These are phyloP conservation scores for Corythaeola cristata DNA, from an alignment of 2,113 vertebrate genomes.

Conservation along the genomic window DNA sequence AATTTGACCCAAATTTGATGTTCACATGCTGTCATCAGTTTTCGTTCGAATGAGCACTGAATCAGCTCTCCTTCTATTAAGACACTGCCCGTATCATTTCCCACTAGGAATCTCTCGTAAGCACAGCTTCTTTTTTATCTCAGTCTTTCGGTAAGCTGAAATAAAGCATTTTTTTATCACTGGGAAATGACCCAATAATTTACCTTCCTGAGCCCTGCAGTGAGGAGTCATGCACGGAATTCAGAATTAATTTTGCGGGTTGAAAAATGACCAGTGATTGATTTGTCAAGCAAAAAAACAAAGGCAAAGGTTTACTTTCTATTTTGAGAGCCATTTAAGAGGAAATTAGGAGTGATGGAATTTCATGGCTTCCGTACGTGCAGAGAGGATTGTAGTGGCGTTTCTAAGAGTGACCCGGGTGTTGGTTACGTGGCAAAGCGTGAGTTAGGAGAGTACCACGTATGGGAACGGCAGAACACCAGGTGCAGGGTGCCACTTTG, in stretches of 20 bases:
- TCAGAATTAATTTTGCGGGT: background rate
- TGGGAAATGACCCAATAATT: background rate
- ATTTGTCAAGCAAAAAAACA: background rate
- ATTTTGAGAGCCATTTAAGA: background rate
- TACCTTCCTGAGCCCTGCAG: background rate
- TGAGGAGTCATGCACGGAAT: background rate
- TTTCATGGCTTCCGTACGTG: background rate
- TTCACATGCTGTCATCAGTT: background rate
- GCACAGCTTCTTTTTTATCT: background rate
- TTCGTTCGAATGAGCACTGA: background rate
- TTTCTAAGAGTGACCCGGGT: background rate
- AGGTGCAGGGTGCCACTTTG: background rate
- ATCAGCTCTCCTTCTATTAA: background rate
- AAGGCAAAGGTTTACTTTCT: background rate
- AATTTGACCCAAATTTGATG: background rate
- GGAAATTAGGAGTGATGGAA: background rate
- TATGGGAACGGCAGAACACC: background rate
- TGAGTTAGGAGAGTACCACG: fast-evolving
- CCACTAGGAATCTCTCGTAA: background rate
- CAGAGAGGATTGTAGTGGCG: background rate
- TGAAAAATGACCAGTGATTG: background rate
- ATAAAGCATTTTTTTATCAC: background rate
- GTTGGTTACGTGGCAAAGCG: too few relatives aligned
- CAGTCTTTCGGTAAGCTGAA: background rate
- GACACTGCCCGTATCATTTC: background rate